phyloP scores from a whole-genome alignment of 1,140 invertebrate species.

The Euglossa dilemma region DNA sequence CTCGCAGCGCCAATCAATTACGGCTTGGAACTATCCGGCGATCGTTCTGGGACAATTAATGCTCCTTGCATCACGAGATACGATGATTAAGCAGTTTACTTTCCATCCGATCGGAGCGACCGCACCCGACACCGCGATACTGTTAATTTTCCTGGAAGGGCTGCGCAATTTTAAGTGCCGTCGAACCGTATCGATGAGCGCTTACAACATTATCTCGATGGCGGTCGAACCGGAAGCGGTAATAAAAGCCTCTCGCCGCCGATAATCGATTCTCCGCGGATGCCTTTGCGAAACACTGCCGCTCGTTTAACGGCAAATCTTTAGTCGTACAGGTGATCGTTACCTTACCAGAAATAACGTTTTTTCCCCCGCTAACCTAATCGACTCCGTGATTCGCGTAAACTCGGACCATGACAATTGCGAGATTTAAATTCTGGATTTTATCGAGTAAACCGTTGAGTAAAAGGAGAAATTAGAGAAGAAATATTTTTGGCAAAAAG shows the following conservation, averaged over 20 bases:
- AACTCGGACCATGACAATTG: too few species aligned
- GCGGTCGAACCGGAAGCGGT: background rate
- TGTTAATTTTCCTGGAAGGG: slow-evolving; percentile 1
- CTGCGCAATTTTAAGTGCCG: slow-evolving; percentile 19
- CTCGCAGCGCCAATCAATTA: background rate
- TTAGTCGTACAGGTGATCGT: background rate
- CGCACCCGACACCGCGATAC: background rate
- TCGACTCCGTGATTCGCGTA: background rate
- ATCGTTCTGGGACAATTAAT: background rate
- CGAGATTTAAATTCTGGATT: too few species aligned
- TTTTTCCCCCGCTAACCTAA: background rate
- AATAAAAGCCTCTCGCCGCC: background rate
- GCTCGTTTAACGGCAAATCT: background rate
- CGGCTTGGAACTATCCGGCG: background rate
- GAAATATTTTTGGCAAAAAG: too few species aligned
- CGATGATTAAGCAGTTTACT: slow-evolving; percentile 6
- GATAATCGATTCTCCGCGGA: background rate
- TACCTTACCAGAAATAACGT: background rate
- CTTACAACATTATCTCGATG: slow-evolving; percentile 10
- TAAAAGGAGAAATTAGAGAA: too few species aligned
- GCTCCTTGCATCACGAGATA: background rate
- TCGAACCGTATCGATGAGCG: slow-evolving; percentile 12
- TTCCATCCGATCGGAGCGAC: background rate
- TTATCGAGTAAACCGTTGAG: too few species aligned
- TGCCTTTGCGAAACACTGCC: background rate